Evolutionary conservation across 2,888 invertebrate species (phyloP), one percentile per base, ranked within the genome.

Genomic region (Poecilus cupreus): DNA sequence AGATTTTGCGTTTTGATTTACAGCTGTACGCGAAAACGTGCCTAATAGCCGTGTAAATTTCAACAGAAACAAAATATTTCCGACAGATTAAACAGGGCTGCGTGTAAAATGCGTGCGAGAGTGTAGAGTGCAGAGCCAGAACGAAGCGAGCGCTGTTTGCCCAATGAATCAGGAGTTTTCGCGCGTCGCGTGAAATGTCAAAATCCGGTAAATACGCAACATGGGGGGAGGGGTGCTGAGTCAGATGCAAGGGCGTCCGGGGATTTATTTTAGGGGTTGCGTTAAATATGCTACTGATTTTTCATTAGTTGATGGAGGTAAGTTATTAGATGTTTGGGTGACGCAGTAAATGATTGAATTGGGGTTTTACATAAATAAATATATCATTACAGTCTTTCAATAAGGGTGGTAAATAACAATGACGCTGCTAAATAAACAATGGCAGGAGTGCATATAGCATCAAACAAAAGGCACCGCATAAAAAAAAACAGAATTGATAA

Each of bases 1-100:
- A 39, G 32, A 46, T 22, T 72, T 46, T 20, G 39, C 68, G 16
- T 20, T 20, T 54, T 54, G 54, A 54, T 54, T 64, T 64, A 26
- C 26, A 32, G 26, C 18, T 32, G 26, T n/a, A 13, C 68, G 68
- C 32, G 37, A 13, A 4, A 13, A 70, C 70, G 70, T 70, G 72
- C 72, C 13, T 72, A 72, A 72, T 72, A 46, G 72, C 54, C 51
- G 75, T 51, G 75, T 75, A 75, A 75, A 75, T 75, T 51, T 51
- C 49, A 51, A 18, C 51, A 51, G 75, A 49, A 32, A 51, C 75
- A 32, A 75, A 51, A 75, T 51, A 49, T 51, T 51, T 75, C 75
- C 75, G 32, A 32, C 26, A 32, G 51, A 49, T 75, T 72, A 72
- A 32, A 75, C 32, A 49, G 32, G 13, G 70, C 24, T 22, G 60